Conservation (phyloP, 1,140 invertebrate genomes). For the Lucilia cuprina region DNA sequence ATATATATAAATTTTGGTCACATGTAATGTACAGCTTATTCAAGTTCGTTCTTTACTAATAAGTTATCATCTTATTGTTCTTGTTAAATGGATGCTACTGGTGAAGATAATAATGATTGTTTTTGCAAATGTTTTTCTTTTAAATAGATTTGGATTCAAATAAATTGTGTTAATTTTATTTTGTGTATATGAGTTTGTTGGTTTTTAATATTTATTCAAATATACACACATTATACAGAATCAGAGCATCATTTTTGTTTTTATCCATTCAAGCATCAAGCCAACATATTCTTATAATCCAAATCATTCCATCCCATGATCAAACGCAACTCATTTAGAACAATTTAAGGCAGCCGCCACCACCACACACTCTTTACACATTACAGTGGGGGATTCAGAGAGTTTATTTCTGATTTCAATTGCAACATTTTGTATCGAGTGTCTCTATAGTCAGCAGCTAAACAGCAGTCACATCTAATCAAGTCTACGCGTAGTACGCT, state of each 20-base stretch:
- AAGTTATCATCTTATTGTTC: too few species aligned
- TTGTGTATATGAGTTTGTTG: background rate
- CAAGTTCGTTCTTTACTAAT: too few species aligned
- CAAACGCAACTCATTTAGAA: background rate
- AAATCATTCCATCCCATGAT: background rate
- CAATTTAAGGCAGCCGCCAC: background rate
- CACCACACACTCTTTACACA: background rate
- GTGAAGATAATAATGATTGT: background rate
- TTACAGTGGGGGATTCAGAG: background rate
- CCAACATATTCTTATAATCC: background rate
- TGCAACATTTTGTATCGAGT: background rate
- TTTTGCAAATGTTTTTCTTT: background rate
- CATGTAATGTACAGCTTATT: too few species aligned
- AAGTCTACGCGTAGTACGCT: background rate
- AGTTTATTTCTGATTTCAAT: background rate
- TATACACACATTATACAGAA: background rate
- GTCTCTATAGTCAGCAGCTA: background rate
- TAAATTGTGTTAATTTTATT: background rate
- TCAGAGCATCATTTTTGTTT: constrained; percentile 27
- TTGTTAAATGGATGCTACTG: background rate
- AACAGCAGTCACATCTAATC: background rate
- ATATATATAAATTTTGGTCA: too few species aligned
- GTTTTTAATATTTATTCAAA: background rate
- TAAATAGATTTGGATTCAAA: background rate
- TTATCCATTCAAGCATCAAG: constrained; percentile 19